Conservation (phyloP, 2,113 vertebrate species). For the Ammodytes dubius region DNA sequence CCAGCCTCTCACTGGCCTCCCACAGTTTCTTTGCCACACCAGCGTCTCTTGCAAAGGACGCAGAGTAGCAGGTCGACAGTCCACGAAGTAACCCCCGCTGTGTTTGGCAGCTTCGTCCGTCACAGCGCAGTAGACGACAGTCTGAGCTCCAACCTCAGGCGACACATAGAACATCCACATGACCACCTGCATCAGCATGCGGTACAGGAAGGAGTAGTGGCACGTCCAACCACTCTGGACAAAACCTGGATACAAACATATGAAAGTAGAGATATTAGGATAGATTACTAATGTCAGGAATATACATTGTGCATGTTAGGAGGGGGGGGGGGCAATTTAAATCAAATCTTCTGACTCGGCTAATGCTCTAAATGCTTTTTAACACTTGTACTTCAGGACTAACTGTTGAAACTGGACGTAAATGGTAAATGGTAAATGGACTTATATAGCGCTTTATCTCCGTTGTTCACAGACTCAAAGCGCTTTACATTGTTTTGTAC, state of each 20-base stretch:
- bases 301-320: background rate
- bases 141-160: conserved; percentile 84
- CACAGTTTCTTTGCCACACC: conserved; percentile 87
- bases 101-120: conserved; percentile 79
- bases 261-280: background rate
- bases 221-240: conserved; percentile 84
- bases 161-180: conserved; percentile 87
- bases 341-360: background rate
- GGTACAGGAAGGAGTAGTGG: conserved; percentile 84
- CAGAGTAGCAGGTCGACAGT: conserved; percentile 79
- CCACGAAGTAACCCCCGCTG: conserved; percentile 84
- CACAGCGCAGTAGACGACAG: conserved; percentile 85
- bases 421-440: no score
- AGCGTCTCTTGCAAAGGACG: conserved; percentile 83
- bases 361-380: background rate
- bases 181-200: conserved; percentile 84
- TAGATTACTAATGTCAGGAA: background rate
- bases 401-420: background rate
- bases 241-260: conserved; percentile 76
- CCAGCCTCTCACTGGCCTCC: conserved; percentile 87
- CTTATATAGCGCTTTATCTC: no score
- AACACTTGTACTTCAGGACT: background rate
- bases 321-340: background rate
- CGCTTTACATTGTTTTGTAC: no score
- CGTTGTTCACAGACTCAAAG: no score